Conservation (phyloP, 1,140 invertebrate species). For the Leptinotarsa lineolata region DNA sequence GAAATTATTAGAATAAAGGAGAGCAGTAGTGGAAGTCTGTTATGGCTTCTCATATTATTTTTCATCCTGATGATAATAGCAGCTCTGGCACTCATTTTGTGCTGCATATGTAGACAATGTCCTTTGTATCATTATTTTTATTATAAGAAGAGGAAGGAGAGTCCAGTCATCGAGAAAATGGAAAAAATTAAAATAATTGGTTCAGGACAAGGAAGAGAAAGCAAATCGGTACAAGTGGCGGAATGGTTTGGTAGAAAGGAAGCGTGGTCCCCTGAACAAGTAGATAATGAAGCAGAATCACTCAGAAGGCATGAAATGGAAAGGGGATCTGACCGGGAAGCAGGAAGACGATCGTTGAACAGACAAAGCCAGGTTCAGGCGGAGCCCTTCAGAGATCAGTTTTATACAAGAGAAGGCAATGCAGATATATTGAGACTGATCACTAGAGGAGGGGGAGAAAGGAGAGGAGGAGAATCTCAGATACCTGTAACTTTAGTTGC, state of each 20-base stretch:
- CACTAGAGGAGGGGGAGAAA: conserved; percentile 73
- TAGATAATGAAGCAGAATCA: conserved; percentile 68
- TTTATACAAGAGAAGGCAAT: conserved; percentile 80
- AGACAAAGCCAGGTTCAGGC: conserved; percentile 38
- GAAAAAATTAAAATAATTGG: conserved; percentile 36
- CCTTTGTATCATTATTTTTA: conserved; percentile 68
- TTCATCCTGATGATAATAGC: conserved; percentile 72
- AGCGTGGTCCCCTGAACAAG: conserved; percentile 56
- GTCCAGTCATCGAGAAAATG: conserved; percentile 40
- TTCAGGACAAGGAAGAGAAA: conserved; percentile 63
- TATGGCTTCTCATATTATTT: conserved; percentile 77
- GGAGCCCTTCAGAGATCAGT: conserved; percentile 64
- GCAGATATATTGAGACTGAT: conserved; percentile 80
- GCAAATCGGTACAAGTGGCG: conserved; percentile 71
- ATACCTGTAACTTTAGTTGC: conserved; percentile 45
- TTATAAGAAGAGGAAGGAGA: conserved; percentile 53
- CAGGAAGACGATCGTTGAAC: conserved; percentile 32
- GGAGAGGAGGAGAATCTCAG: conserved; percentile 58
- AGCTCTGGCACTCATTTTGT: conserved; percentile 73
- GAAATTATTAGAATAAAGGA: conserved; percentile 39
- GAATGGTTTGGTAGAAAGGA: conserved; percentile 67
- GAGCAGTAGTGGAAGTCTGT: conserved; percentile 55
- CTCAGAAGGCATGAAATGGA: conserved; percentile 75
- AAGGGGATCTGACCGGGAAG: conserved; percentile 68
- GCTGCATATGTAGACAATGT: conserved; percentile 81